phyloP scores from a whole-genome alignment of 2,113 vertebrate genomes.

The Clarias macrocephalus region DNA sequence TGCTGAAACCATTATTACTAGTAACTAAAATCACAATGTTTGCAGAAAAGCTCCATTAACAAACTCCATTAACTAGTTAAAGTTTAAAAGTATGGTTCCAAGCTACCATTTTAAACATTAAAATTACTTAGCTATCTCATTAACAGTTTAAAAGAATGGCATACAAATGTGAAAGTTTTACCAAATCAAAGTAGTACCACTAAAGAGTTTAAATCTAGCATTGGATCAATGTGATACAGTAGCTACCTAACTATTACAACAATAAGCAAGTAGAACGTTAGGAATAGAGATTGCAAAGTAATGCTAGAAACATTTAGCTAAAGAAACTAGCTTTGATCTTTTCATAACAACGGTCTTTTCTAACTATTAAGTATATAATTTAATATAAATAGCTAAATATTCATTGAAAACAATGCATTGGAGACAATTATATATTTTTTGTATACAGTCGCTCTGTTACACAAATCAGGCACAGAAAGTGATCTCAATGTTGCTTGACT shows the following conservation, averaged over 20 bases:
- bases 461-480: not conserved
- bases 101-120: not conserved
- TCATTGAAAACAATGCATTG: not conserved
- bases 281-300: not conserved
- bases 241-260: not conserved
- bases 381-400: not conserved
- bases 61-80: not conserved
- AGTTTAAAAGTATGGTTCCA: too few species aligned
- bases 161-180: not conserved
- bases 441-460: not conserved
- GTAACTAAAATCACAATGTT: not conserved
- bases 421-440: not conserved
- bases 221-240: not conserved
- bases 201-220: not conserved
- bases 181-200: not conserved
- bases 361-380: not conserved
- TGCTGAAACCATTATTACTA: not conserved
- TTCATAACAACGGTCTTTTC: not conserved
- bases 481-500: not conserved
- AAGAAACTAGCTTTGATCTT: not conserved
- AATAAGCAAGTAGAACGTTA: not conserved
- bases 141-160: not conserved
- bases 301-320: not conserved
- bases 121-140: not conserved
- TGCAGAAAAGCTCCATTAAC: not conserved